Evolutionary conservation across 2,113 vertebrate genomes (phyloP).

Genomic region (Megaceryle torquata): DNA sequence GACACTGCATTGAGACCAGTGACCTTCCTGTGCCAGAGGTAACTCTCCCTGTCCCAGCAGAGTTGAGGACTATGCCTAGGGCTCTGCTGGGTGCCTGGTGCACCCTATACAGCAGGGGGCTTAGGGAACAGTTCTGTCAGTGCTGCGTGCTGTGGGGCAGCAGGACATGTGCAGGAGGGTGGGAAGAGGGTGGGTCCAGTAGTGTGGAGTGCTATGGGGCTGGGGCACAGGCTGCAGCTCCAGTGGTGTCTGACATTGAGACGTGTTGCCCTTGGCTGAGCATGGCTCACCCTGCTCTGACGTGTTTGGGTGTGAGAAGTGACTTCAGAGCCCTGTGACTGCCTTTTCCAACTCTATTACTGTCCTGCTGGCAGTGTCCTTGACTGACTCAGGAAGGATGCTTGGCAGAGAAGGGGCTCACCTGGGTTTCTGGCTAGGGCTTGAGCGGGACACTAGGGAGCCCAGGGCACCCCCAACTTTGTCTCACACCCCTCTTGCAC

Average conservation of each 20-base stretch:
- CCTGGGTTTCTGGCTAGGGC: background rate
- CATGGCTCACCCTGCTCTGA: background rate
- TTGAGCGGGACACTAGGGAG: background rate
- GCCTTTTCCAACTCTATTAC: background rate
- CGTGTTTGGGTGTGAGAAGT: background rate
- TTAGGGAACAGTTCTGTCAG: background rate
- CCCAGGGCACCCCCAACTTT: background rate
- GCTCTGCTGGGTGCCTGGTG: background rate
- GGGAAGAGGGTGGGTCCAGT: rapidly evolving
- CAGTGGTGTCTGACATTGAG: conserved; percentile 29
- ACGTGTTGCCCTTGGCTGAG: conserved; percentile 45
- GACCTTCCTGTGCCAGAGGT: background rate
- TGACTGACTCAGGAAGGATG: background rate
- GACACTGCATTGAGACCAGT: background rate
- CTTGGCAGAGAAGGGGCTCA: background rate
- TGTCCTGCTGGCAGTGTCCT: background rate
- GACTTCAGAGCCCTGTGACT: conserved; percentile 63
- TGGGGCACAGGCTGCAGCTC: background rate
- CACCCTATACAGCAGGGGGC: background rate
- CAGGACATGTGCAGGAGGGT: rapidly evolving
- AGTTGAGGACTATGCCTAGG: background rate
- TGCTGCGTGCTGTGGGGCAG: rapidly evolving
- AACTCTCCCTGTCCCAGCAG: background rate
- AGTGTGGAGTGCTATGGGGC: background rate
- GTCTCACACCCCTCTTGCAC: background rate